Percentiles rank a stretch among this genome's conserved stretches.
phyloP scores from a whole-genome alignment of 2,113 vertebrate genomes.

The Pleuronectes platessa region DNA sequence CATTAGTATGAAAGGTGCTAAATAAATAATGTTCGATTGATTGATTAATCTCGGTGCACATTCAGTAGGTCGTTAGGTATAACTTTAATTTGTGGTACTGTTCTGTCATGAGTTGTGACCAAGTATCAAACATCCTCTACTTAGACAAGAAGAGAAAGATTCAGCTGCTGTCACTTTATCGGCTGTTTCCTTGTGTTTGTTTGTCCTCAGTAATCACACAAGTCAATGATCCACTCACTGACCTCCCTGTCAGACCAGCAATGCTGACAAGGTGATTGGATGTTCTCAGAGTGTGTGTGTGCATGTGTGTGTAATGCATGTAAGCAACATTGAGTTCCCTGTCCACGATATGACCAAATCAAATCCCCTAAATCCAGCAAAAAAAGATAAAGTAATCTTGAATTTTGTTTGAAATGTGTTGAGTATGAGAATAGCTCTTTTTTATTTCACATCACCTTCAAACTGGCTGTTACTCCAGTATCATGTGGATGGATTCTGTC shows the following conservation, averaged over 20 bases:
- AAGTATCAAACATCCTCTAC: background rate
- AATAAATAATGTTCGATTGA: too few relatives aligned
- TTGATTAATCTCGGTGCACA: too few relatives aligned
- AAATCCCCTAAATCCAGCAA: too few relatives aligned
- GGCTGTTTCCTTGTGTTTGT: background rate
- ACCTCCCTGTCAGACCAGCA: slow-evolving; percentile 25
- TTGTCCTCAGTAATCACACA: slow-evolving; percentile 4
- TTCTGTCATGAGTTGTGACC: background rate
- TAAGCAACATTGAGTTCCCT: too few relatives aligned
- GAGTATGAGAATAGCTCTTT: too few relatives aligned
- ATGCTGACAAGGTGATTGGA: slow-evolving; percentile 11
- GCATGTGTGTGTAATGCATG: background rate
- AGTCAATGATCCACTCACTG: slow-evolving; percentile 56
- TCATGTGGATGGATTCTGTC: background rate
- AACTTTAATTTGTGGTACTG: background rate
- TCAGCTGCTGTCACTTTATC: background rate
- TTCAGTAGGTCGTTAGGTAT: too few relatives aligned
- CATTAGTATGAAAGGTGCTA: too few relatives aligned
- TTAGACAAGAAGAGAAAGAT: background rate
- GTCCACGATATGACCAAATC: too few relatives aligned
- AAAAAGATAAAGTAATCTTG: too few relatives aligned
- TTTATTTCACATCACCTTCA: too few relatives aligned
- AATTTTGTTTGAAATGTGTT: too few relatives aligned
- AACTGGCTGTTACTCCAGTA: too few relatives aligned
- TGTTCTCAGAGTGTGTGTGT: background rate